Percentiles rank a stretch among this genome's conserved stretches.
Evolutionary conservation across 2,113 vertebrate genomes (phyloP).

Genomic region (Rhinoptilus africanus): DNA sequence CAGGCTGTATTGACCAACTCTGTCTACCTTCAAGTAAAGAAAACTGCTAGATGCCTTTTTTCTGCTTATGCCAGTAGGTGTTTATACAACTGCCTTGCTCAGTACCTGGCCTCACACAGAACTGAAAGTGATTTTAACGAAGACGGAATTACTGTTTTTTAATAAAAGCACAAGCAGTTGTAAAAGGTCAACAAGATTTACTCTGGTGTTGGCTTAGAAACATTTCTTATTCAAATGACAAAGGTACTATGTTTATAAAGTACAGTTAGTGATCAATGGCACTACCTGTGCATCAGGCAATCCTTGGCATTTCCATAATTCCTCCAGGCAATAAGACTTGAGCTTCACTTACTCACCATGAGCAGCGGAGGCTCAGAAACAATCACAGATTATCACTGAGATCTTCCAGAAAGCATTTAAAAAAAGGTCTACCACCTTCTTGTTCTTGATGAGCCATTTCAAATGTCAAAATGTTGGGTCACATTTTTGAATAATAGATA

Average conservation of each 20-base stretch:
- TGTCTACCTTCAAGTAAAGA: neutral
- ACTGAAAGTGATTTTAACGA: neutral
- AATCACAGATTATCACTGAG: neutral
- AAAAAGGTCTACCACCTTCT: neutral
- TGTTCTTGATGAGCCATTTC: neutral
- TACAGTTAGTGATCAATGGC: neutral
- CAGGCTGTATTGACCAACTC: neutral
- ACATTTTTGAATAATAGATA: neutral
- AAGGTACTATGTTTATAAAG: neutral
- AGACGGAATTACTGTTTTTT: neutral
- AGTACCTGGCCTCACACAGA: neutral
- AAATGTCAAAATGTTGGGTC: constrained; percentile 8
- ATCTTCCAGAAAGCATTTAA: neutral
- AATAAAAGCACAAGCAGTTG: neutral
- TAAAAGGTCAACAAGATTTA: constrained; percentile 20
- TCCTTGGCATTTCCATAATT: constrained; percentile 29
- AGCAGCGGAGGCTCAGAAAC: neutral
- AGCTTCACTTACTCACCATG: neutral
- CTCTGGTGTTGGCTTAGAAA: neutral
- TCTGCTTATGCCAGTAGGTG: neutral
- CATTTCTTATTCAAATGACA: constrained; percentile 19
- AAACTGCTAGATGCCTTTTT: neutral
- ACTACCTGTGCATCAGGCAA: neutral
- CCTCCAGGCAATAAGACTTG: neutral
- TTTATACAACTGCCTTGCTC: neutral